Evolutionary conservation across 2,888 invertebrate species (phyloP).

Genomic region (Meta bourneti): DNA sequence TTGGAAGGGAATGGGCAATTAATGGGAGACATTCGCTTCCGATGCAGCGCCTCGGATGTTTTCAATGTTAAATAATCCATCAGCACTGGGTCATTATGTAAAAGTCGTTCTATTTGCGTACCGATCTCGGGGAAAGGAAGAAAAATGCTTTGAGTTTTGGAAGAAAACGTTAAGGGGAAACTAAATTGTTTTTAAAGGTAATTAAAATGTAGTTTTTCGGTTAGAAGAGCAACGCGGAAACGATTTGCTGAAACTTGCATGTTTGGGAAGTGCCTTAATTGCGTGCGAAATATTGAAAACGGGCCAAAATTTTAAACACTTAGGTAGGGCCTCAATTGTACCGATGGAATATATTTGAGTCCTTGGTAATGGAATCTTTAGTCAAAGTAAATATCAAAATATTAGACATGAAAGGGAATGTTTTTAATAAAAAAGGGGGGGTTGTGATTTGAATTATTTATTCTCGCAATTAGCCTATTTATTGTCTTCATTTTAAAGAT

Average conservation of each 20-base stretch:
- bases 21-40: neutral
- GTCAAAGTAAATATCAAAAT: neutral
- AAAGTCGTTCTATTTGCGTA: too few relatives aligned
- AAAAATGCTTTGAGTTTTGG: neutral
- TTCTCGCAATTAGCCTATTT: neutral
- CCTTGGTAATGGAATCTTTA: neutral
- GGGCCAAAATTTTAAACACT: neutral
- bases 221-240: neutral
- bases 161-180: neutral
- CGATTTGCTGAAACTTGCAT: neutral
- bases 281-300: neutral
- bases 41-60: constrained; percentile 12
- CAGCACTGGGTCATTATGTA: neutral
- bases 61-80: constrained; percentile 31
- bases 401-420: neutral
- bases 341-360: neutral
- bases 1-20: neutral
- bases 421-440: neutral
- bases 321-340: neutral
- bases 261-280: neutral
- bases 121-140: too few relatives aligned
- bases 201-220: neutral
- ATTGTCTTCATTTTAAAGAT: too few relatives aligned
- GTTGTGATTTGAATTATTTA: neutral
- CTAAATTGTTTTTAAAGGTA: neutral